Evolutionary conservation across 2,888 invertebrate genomes (phyloP), one percentile per base, ranked within the genome.

Genomic region (Aspidiotus rigidus): DNA sequence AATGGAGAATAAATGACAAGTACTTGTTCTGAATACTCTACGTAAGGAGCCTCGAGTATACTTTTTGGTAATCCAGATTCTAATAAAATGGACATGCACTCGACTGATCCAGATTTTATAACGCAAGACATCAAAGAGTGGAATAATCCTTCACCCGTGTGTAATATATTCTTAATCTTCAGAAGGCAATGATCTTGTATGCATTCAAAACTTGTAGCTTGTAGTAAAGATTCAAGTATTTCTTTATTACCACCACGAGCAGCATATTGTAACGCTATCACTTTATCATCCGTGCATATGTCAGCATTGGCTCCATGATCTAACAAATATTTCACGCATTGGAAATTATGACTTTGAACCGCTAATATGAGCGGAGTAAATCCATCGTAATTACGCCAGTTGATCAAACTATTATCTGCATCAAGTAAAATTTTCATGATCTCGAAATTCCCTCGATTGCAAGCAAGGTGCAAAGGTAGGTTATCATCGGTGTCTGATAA

Each of bases 311-410:
- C 67, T 15, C 53, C 60, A n/a, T 39, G 13, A 15, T 60, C 28
- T 16, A 67, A 53, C 17, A 67, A 59, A 7, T 49, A 60, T 11
- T 44, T 5, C 7, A 67, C 60, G 42, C 53, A 44, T 15, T n/a
- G 8, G n/a, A 57, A 59, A 15, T 60, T 53, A 13, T 64, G 53
- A 64, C 55, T 64, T 28, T 17, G 56, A 2, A 39, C 49, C 2
- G 67, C 67, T 53, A 67, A 53, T 60, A 67, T 67, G n/a, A 49
- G 60, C 15, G 67, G 67, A 7, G 67, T 67, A 15, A 67, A 60
- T 59, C 60, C 67, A 5, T 59, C 44, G 13, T 40, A n/a, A 16
- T 67, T 67, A 39, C 39, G 49, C n/a, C 13, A 41, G 49, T 67
- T 28, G 7, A 67, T 57, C 9, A 49, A 8, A 8, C 53, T 63